Evolutionary conservation across 2,888 invertebrate species (phyloP).

Genomic region (Nephrocerus scutellatus): DNA sequence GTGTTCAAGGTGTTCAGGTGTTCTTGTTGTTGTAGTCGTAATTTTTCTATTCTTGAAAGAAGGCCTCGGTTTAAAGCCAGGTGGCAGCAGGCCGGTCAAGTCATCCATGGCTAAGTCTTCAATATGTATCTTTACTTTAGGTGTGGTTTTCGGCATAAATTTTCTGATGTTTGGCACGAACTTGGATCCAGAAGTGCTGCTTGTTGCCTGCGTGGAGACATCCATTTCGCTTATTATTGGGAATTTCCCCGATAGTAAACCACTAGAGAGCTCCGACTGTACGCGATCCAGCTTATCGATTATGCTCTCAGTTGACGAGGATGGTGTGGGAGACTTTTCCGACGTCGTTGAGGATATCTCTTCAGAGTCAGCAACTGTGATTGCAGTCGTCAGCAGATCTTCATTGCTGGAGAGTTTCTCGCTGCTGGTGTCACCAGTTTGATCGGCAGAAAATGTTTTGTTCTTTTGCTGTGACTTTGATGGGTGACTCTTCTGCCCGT

Average conservation of each 20-base stretch:
- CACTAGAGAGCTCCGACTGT: conserved; percentile 75
- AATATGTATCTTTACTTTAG: conserved; percentile 44
- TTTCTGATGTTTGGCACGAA: conserved; percentile 60
- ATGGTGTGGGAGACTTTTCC: conserved; percentile 12
- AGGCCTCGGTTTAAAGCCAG: conserved; percentile 55
- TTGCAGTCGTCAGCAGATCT: conserved; percentile 7
- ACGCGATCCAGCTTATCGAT: conserved; percentile 80
- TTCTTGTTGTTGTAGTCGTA: conserved; percentile 48
- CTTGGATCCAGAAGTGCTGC: conserved; percentile 49
- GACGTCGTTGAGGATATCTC: conserved; percentile 14
- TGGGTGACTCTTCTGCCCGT: conserved; percentile 33
- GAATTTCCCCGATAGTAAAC: conserved; percentile 65
- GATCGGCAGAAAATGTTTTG: conserved; percentile 21
- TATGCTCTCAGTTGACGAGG: conserved; percentile 71
- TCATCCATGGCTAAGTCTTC: conserved; percentile 57
- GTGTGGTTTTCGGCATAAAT: conserved; percentile 53
- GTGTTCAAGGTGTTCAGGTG: conserved; percentile 24
- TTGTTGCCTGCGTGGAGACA: conserved; percentile 40
- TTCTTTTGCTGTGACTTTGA: conserved; percentile 23
- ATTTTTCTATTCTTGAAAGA: conserved; percentile 53
- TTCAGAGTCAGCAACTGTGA: conserved; percentile 9
- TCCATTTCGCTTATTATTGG: conserved; percentile 61
- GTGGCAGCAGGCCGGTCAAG: conserved; percentile 55
- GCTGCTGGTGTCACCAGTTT: conserved; percentile 30
- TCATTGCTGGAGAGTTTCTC: not conserved